Evolutionary conservation across 2,797 vertebrate species (phyloP).

Genomic region (Pagetopsis macropterus): DNA sequence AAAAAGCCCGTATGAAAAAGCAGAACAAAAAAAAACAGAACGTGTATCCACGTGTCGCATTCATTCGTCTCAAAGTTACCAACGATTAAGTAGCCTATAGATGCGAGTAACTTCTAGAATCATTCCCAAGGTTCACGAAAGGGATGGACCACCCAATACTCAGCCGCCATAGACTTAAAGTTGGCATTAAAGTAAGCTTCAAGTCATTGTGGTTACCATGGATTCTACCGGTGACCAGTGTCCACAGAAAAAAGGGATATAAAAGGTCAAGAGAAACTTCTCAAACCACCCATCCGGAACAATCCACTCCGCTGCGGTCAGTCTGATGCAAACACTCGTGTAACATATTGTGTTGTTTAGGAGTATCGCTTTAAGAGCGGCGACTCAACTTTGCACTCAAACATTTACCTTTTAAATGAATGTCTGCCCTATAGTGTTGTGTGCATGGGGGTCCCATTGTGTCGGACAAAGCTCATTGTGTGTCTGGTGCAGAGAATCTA

Average conservation of each 20-base stretch:
- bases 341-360: neutral
- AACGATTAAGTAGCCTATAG: neutral
- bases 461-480: conserved; percentile 54
- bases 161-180: neutral
- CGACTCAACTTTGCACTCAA: conserved; percentile 42
- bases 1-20: neutral
- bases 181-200: neutral
- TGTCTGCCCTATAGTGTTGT: conserved; percentile 25
- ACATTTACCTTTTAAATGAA: conserved; percentile 53
- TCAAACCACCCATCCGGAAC: conserved; percentile 19
- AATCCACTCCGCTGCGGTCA: neutral
- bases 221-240: neutral
- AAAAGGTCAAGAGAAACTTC: conserved; percentile 14
- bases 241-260: conserved; percentile 2
- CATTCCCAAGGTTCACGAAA: neutral
- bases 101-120: neutral
- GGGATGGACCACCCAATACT: neutral
- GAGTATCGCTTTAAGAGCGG: conserved; percentile 11
- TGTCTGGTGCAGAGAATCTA: conserved; percentile 52
- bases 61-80: neutral
- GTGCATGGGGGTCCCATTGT: conserved; percentile 41
- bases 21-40: neutral
- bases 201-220: neutral
- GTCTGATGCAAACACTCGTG: conserved; percentile 3
- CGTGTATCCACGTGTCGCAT: too few species aligned